phyloP scores from a whole-genome alignment of 1,140 invertebrate species.

The Achroia grisella region DNA sequence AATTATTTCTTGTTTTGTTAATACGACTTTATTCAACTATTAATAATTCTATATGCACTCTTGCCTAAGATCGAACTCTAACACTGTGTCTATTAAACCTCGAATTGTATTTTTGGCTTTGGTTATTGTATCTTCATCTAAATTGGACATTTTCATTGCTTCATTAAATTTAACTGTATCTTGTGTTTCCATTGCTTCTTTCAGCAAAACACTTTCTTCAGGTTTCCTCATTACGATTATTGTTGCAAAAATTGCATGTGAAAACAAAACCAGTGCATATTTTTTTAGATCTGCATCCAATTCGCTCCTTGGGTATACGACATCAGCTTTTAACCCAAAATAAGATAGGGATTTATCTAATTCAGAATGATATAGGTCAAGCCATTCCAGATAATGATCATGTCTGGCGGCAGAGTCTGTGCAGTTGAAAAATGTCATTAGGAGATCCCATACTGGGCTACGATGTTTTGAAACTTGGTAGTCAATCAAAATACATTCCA shows the following conservation, averaged over 20 bases:
- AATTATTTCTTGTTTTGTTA: no score
- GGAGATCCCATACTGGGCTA: constrained; percentile 19
- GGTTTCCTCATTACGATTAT: background rate
- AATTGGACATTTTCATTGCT: no score
- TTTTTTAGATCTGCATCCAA: constrained; percentile 24
- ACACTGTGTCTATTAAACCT: no score
- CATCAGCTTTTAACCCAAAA: constrained; percentile 17
- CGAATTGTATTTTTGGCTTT: no score
- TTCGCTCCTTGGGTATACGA: constrained; percentile 18
- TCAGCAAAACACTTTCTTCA: constrained; percentile 6
- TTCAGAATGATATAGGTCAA: constrained; percentile 23
- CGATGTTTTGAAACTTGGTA: constrained; percentile 18
- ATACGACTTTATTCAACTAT: no score
- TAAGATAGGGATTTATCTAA: constrained; percentile 18
- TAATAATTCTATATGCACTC: no score
- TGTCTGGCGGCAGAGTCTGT: constrained; percentile 18
- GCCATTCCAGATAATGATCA: constrained; percentile 26
- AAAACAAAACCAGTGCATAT: constrained; percentile 14
- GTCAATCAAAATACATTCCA: constrained; percentile 21
- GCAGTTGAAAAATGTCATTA: constrained; percentile 22
- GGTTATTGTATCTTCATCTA: no score
- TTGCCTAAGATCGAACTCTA: no score
- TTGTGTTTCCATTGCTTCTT: background rate
- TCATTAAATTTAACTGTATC: no score
- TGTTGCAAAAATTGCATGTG: constrained; percentile 4